Evolutionary conservation across 2,888 invertebrate genomes (phyloP).

Genomic region (Periphyllus acericola): DNA sequence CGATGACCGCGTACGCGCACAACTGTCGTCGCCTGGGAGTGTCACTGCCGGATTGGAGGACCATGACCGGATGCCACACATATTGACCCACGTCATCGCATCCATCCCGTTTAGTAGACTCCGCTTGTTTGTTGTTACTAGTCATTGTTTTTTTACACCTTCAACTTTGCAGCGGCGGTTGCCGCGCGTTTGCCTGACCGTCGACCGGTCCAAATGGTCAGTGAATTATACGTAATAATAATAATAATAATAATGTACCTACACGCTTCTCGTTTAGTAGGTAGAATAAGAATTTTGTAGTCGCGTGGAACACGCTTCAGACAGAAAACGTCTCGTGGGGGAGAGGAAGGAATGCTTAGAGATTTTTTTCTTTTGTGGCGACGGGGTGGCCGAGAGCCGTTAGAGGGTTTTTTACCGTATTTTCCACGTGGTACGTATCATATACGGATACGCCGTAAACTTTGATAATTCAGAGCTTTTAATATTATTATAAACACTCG

Average conservation of each 20-base stretch:
- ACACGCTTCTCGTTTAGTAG: no score
- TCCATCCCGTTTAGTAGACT: constrained; percentile 54
- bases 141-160: constrained; percentile 53
- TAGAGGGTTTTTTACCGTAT: background rate
- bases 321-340: no score
- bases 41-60: constrained; percentile 77
- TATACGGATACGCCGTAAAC: no score
- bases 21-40: constrained; percentile 85
- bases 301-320: no score
- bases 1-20: constrained; percentile 87
- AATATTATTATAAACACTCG: no score
- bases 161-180: constrained; percentile 27
- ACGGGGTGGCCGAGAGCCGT: background rate
- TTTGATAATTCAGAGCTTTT: no score
- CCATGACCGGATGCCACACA: constrained; percentile 74
- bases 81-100: constrained; percentile 51
- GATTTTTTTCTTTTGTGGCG: no score
- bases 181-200: constrained; percentile 48
- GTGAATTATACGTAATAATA: no score
- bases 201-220: constrained; percentile 39
- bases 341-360: no score
- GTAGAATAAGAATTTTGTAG: no score
- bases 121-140: constrained; percentile 56
- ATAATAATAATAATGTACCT: no score
- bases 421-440: no score